Base-by-base conservation (phyloP, 2,113 vertebrate species). In the Neotoma lepida region DNA sequence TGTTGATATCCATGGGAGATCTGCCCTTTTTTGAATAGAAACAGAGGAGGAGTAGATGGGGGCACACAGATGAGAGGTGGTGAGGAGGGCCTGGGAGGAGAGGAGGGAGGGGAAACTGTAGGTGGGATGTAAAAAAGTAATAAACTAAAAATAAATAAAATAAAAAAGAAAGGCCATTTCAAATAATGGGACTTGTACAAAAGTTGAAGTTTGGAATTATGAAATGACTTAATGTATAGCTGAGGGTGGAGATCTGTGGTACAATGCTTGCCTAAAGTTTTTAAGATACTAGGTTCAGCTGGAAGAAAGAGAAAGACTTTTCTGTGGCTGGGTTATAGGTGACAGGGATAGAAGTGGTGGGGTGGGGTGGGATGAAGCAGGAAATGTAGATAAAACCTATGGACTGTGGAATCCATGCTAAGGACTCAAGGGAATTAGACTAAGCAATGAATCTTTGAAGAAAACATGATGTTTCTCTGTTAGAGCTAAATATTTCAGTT, bases 401-500 rank as follows among this genome's bases (percentile, higher is more conserved):
- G 26, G 33, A 51, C 28, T 95, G 54, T 82, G 22, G 20, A 91
- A 89, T 18, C 10, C 54, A 87, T 88, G 66, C 54, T 77, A 89
- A 82, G 4, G 20, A 77, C 10, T 33, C 92, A 17, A 17, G 28
- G 51, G 26, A 28, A 81, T 87, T 89, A 70, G 24, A 78, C 30
- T 70, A 22, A 68, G n/a, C 58, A 14, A 17, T 85, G 54, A 88
- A 82, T 6, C 28, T 70, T 41, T 41, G 54, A 88, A 84, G 8
- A 9, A 81, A 89, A 63, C 35, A 70, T 91, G 1, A 9, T 44
- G 6, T 77, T 76, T 87, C 0, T 87, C 33, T 66, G 35, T 88
- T 82, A 86, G n/a, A 82, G 30, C 2, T 64, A 68, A 89, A 63
- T 5, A 88, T 78, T 82, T 84, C 15, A 93, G 28, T 91, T 88